A percentile compares a stretch with the other conserved stretches of the same genome.
These are phyloP conservation scores for Mylabris phalerata DNA, from an alignment of 1,140 invertebrate species.

Conservation along the genomic window DNA sequence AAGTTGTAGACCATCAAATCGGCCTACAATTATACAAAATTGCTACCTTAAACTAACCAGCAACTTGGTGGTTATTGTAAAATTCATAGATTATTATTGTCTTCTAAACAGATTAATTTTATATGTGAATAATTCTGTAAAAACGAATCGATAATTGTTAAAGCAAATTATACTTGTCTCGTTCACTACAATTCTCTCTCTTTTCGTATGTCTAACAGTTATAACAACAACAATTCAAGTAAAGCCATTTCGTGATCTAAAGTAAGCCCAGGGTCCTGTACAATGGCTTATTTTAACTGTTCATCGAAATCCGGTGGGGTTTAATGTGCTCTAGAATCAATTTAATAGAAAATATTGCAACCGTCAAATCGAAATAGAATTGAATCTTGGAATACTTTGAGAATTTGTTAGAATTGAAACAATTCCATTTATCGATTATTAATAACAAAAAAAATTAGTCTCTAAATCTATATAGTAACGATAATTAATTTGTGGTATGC, in stretches of 20 bases:
- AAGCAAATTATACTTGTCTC: no score
- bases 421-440: not conserved
- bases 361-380: not conserved
- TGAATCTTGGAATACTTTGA: no score
- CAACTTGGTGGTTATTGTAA: not conserved
- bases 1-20: constrained; percentile 13
- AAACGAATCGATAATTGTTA: no score
- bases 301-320: constrained; percentile 31
- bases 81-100: not conserved
- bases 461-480: no score
- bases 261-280: constrained; percentile 26
- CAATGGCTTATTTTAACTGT: constrained; percentile 34
- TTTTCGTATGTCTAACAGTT: not conserved
- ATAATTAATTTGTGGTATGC: no score
- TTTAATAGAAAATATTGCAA: constrained; percentile 35
- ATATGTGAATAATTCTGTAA: no score
- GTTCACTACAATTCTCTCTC: no score
- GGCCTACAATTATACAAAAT: constrained; percentile 12
- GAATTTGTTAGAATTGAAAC: not conserved
- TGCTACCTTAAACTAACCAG: constrained; percentile 1
- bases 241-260: constrained; percentile 32
- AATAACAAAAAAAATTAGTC: not conserved
- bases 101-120: no score
- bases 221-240: constrained; percentile 15
- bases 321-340: constrained; percentile 34